Conservation (phyloP, 2,888 invertebrate genomes). For the Caenorhabditis drosophilae region DNA sequence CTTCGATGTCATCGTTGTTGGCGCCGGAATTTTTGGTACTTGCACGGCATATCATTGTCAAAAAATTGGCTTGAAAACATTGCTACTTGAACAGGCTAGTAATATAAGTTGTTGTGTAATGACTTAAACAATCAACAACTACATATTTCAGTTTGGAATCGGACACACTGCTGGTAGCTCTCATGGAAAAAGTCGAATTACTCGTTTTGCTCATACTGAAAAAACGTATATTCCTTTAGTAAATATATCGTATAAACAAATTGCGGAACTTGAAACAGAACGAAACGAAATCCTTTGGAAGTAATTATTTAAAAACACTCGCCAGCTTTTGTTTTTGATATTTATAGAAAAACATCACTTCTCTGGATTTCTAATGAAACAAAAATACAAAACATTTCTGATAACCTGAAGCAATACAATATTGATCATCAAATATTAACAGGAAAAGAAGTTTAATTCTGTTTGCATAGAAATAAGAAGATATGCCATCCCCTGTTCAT, state of each 20-base stretch:
- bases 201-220: conserved; percentile 61
- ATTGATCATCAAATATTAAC: conserved; percentile 41
- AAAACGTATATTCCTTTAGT: conserved; percentile 51
- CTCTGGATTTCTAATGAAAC: conserved; percentile 41
- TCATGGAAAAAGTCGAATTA: conserved; percentile 65
- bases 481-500: too few relatives aligned
- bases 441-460: too few relatives aligned
- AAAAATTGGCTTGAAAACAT: conserved; percentile 56
- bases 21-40: conserved; percentile 64
- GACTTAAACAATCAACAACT: too few relatives aligned
- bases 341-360: conserved; percentile 48
- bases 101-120: too few relatives aligned
- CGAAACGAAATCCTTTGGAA: conserved; percentile 46
- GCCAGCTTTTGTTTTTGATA: not conserved
- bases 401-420: conserved; percentile 29
- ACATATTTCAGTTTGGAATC: conserved; percentile 48
- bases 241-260: conserved; percentile 45
- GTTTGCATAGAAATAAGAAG: too few relatives aligned
- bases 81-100: conserved; percentile 63
- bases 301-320: conserved; percentile 18
- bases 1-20: conserved; percentile 60
- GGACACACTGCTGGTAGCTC: conserved; percentile 64
- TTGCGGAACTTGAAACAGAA: conserved; percentile 44
- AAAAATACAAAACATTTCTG: conserved; percentile 28
- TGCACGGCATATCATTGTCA: conserved; percentile 63